These are phyloP conservation scores for Sardina pilchardus DNA, from an alignment of 2,113 vertebrate species.

Conservation along the genomic window DNA sequence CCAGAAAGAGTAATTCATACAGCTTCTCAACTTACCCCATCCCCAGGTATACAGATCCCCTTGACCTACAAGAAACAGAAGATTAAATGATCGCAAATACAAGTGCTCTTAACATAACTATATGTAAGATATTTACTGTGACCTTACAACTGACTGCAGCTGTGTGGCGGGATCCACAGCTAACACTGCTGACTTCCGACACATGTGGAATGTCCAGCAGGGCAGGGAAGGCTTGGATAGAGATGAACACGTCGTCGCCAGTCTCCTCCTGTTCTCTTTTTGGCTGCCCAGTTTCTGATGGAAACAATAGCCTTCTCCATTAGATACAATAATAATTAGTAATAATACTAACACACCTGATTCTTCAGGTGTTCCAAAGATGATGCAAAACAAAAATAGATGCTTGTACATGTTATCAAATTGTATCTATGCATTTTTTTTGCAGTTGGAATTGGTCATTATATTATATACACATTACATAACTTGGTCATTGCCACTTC, in stretches of 20 bases:
- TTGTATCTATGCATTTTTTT: too few relatives aligned
- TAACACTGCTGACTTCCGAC: slow-evolving; percentile 70
- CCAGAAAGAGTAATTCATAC: neutral
- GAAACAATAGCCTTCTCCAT: slow-evolving; percentile 14
- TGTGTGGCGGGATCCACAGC: slow-evolving; percentile 92
- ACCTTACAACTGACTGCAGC: slow-evolving; percentile 81
- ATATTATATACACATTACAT: too few relatives aligned
- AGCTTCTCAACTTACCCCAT: slow-evolving; percentile 83
- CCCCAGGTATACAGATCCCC: slow-evolving; percentile 95
- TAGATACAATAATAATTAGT: neutral
- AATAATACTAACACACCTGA: neutral
- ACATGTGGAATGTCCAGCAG: slow-evolving; percentile 81
- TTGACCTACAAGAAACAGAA: slow-evolving; percentile 68
- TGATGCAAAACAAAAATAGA: neutral
- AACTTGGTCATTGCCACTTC: too few relatives aligned
- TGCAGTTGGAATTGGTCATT: too few relatives aligned
- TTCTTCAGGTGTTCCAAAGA: neutral
- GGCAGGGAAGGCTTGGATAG: slow-evolving; percentile 90
- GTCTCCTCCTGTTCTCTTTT: slow-evolving; percentile 31
- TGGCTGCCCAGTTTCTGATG: slow-evolving; percentile 32
- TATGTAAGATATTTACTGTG: neutral
- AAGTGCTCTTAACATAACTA: neutral
- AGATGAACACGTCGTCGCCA: slow-evolving; percentile 76
- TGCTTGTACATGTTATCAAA: neutral
- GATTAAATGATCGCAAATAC: neutral